A percentile compares a stretch with the other conserved stretches of the same genome.
phyloP scores from a whole-genome alignment of 2,888 invertebrate genomes.

The Hirtodrosophila duncani region DNA sequence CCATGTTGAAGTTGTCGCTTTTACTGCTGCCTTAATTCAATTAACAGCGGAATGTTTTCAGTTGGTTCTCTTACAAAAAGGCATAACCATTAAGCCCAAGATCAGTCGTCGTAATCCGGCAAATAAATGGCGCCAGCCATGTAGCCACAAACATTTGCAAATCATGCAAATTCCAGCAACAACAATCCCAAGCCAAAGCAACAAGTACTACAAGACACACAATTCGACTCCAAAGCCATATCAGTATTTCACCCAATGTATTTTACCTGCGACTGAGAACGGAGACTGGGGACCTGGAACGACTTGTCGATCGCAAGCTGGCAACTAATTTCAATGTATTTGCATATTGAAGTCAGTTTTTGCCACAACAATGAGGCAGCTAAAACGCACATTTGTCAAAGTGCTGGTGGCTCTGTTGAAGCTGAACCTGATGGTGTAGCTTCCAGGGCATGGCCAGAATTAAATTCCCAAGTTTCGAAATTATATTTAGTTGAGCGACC shows the following conservation, averaged over 20 bases:
- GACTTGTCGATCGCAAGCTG: conserved; percentile 27
- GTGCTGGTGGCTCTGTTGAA: too few species aligned
- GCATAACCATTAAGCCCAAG: conserved; percentile 42
- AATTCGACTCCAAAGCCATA: conserved; percentile 34
- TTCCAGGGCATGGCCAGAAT: conserved; percentile 45
- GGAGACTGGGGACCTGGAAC: conserved; percentile 24
- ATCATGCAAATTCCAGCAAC: conserved; percentile 64
- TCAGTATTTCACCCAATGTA: conserved; percentile 15
- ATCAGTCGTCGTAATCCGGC: conserved; percentile 41
- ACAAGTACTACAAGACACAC: conserved; percentile 39
- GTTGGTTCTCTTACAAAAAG: conserved; percentile 12
- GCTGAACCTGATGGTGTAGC: too few species aligned
- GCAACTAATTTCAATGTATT: conserved; percentile 69
- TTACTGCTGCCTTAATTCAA: conserved; percentile 56
- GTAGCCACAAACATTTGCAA: conserved; percentile 44
- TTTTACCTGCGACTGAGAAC: conserved; percentile 17
- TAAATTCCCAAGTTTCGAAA: conserved; percentile 3
- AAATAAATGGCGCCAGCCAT: conserved; percentile 63
- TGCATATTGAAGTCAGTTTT: conserved; percentile 67
- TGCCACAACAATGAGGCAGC: conserved; percentile 65
- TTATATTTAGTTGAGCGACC: too few species aligned
- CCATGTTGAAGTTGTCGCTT: conserved; percentile 19
- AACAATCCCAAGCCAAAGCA: conserved; percentile 12
- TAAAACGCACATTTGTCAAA: conserved; percentile 69
- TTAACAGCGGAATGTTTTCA: conserved; percentile 59